Conservation (phyloP, 1,140 invertebrate genomes). For the Drosophila subpulchrella region DNA sequence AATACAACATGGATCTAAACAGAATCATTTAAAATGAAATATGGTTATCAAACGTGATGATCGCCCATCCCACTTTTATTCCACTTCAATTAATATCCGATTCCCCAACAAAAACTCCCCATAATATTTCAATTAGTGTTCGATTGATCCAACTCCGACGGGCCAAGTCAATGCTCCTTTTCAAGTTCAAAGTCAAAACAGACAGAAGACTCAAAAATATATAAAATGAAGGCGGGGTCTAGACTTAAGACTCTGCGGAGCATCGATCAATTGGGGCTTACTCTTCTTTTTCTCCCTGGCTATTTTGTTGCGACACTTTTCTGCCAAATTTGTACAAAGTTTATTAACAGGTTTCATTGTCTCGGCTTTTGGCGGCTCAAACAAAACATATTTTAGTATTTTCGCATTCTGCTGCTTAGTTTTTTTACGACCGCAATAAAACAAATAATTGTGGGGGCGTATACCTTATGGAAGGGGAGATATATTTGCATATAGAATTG, state of each 20-base stretch:
- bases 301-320: constrained; percentile 62
- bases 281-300: constrained; percentile 21
- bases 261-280: constrained; percentile 69
- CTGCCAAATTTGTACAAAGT: constrained; percentile 74
- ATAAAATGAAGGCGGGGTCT: constrained; percentile 15
- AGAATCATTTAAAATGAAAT: neutral
- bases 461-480: constrained; percentile 54
- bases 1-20: neutral
- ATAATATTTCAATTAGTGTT: constrained; percentile 24
- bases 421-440: constrained; percentile 47
- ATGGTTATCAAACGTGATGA: neutral
- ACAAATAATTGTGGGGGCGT: constrained; percentile 59
- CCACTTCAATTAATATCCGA: neutral
- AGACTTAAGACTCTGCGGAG: constrained; percentile 40
- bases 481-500: constrained; percentile 12
- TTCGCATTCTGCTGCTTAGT: constrained; percentile 45
- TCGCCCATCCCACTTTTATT: neutral
- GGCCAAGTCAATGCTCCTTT: constrained; percentile 66
- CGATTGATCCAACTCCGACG: constrained; percentile 23
- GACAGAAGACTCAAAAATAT: constrained; percentile 8
- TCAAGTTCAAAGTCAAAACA: constrained; percentile 66
- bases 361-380: constrained; percentile 28
- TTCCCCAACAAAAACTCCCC: neutral
- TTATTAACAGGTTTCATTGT: constrained; percentile 79
- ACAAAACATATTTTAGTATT: constrained; percentile 21